Evolutionary conservation across 2,113 vertebrate genomes (phyloP).

Genomic region (Mellivora capensis): DNA sequence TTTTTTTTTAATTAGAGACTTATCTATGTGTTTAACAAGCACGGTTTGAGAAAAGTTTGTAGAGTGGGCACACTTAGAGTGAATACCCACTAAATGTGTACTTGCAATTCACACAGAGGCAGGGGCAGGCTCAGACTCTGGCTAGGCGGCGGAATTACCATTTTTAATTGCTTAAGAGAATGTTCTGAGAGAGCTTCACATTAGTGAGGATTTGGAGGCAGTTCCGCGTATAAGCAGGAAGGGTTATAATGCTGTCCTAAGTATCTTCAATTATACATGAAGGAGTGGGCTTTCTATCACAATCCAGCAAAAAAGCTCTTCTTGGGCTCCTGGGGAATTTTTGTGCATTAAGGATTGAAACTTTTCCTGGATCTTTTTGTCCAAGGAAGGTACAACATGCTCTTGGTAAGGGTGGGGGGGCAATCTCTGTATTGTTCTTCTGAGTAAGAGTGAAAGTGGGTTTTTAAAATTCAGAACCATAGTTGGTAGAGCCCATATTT

Average conservation of each 20-base stretch:
- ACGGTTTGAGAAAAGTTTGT: neutral
- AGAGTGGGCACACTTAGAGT: neutral
- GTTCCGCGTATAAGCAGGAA: slow-evolving; percentile 14
- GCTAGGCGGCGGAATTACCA: neutral
- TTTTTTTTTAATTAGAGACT: neutral
- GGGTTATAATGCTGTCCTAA: slow-evolving; percentile 17
- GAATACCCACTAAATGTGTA: neutral
- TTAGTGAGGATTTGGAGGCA: slow-evolving; percentile 27
- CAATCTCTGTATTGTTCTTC: neutral
- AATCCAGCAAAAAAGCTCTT: slow-evolving; percentile 6
- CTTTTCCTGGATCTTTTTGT: slow-evolving; percentile 22
- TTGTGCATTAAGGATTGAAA: slow-evolving; percentile 46
- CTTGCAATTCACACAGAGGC: neutral
- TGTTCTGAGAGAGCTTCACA: slow-evolving; percentile 47
- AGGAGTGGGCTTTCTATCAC: slow-evolving; percentile 19
- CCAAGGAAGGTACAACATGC: neutral
- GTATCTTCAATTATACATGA: slow-evolving; percentile 63
- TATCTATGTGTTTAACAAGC: neutral
- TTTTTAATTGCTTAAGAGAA: slow-evolving; percentile 63
- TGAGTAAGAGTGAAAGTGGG: neutral
- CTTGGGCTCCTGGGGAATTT: slow-evolving; percentile 40
- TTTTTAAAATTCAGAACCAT: neutral
- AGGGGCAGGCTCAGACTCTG: neutral
- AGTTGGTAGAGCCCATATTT: neutral
- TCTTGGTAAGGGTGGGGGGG: too few species aligned